A percentile compares a stretch with the other conserved stretches of the same genome.
phyloP scores from a whole-genome alignment of 1,140 invertebrate species.

The Gonioctena quinquepunctata region DNA sequence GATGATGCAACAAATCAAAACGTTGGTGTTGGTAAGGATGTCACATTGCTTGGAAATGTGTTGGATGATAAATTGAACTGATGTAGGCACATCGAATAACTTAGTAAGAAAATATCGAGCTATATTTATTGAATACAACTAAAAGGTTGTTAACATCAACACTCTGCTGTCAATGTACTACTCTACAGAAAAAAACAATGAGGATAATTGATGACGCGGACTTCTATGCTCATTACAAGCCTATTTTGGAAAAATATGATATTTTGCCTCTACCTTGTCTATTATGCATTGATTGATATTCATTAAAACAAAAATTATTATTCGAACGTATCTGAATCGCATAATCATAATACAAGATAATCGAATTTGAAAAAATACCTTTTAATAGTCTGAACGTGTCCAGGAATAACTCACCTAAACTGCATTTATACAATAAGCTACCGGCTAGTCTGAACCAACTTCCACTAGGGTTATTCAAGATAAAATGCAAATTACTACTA shows the following conservation, averaged over 20 bases:
- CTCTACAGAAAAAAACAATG: neutral
- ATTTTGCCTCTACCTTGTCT: too few species aligned
- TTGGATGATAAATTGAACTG: neutral
- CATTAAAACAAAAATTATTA: neutral
- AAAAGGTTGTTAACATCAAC: constrained; percentile 1
- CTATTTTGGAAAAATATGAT: neutral
- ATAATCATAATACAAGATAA: neutral
- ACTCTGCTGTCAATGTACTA: neutral
- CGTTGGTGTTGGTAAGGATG: too few species aligned
- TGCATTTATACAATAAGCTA: constrained; percentile 2
- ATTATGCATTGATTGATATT: neutral
- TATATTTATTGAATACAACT: neutral
- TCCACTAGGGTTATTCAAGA: neutral
- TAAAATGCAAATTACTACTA: neutral
- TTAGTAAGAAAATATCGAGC: neutral
- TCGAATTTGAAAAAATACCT: neutral
- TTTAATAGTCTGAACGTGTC: neutral
- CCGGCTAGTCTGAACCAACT: neutral
- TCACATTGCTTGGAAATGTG: neutral
- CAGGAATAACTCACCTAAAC: too few species aligned
- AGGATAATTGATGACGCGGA: neutral
- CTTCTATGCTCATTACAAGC: neutral
- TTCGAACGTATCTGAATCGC: too few species aligned
- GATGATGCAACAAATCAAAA: too few species aligned
- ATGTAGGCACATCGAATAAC: neutral